Evolutionary conservation across 2,113 vertebrate species (phyloP).

Genomic region (Pituophis catenifer): DNA sequence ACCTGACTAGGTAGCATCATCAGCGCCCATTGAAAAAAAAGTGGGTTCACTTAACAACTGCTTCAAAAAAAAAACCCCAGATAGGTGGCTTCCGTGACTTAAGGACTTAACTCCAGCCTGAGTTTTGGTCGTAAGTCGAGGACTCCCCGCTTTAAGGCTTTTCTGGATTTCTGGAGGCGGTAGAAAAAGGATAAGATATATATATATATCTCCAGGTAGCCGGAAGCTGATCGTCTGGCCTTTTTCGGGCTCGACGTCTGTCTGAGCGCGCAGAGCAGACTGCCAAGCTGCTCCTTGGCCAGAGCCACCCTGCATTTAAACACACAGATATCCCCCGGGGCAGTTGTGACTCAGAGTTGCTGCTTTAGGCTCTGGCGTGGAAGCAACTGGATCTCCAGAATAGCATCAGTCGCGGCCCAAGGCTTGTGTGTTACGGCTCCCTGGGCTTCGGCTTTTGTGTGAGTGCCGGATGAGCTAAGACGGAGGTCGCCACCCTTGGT

Average conservation of each 20-base stretch:
- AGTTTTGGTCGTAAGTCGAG: too few species aligned
- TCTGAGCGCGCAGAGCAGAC: background rate
- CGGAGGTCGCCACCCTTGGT: background rate
- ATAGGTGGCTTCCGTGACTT: too few species aligned
- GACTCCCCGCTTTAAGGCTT: background rate
- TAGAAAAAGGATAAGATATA: too few species aligned
- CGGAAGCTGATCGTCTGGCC: too few species aligned
- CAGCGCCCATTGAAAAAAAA: too few species aligned
- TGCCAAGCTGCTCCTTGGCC: background rate
- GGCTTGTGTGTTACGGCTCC: background rate
- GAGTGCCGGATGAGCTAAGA: background rate
- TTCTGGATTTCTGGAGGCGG: background rate
- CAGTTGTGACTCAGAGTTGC: background rate
- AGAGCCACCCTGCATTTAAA: background rate
- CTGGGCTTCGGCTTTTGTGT: constrained; percentile 18
- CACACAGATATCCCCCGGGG: background rate
- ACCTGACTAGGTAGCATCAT: too few species aligned
- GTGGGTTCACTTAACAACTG: too few species aligned
- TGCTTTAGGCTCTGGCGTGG: background rate
- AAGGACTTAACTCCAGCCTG: too few species aligned
- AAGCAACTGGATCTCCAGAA: background rate
- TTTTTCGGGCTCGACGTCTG: background rate
- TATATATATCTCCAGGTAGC: background rate
- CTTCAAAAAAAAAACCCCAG: too few species aligned
- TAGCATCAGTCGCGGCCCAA: background rate